Evolutionary conservation across 2,797 vertebrate species (phyloP).

Genomic region (Sebastes itinus): DNA sequence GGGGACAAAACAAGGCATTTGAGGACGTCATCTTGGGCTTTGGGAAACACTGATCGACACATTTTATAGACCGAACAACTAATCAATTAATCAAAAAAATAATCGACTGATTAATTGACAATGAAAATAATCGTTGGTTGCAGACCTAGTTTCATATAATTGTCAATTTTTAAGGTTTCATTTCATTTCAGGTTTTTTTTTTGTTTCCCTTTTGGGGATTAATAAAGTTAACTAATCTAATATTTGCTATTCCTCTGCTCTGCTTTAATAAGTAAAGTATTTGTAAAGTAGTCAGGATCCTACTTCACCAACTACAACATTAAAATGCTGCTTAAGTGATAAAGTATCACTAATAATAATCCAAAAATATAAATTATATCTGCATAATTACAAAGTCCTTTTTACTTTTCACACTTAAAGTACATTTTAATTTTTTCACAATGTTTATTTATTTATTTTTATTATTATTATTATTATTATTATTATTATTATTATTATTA

Average conservation of each 20-base stretch:
- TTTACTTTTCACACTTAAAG: neutral
- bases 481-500: too few relatives aligned
- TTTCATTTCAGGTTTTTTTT: neutral
- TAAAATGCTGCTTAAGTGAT: neutral
- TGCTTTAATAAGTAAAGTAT: neutral
- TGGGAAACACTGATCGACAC: too few relatives aligned
- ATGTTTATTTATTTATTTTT: too few relatives aligned
- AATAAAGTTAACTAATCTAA: neutral
- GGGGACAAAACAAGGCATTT: too few relatives aligned
- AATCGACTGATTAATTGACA: rapidly evolving
- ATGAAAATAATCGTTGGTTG: too few relatives aligned
- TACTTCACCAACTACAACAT: neutral
- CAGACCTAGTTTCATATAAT: too few relatives aligned
- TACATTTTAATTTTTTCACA: neutral
- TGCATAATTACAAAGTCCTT: neutral
- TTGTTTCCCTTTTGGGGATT: neutral
- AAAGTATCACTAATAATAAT: neutral
- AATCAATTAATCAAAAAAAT: too few relatives aligned
- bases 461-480: too few relatives aligned
- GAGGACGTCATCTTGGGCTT: too few relatives aligned
- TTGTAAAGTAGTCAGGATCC: neutral
- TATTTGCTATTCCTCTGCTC: neutral
- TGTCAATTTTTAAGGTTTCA: neutral
- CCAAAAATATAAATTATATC: neutral
- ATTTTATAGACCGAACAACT: too few relatives aligned